Conservation (phyloP, 1,140 invertebrate species). For the Holcopasites calliopsidis region DNA sequence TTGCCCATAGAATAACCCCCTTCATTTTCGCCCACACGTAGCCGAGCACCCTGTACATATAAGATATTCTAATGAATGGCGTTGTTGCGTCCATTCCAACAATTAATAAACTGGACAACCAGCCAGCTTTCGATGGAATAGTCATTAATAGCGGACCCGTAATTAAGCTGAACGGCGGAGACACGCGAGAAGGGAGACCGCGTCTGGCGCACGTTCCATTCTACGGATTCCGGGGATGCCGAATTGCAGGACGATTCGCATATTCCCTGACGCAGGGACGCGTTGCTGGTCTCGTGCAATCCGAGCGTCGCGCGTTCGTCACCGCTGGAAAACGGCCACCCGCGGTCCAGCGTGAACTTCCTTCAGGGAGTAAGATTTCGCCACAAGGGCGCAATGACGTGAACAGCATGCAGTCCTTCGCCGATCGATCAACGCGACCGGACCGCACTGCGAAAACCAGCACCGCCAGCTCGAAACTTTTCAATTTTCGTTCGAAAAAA, state of each 20-base stretch:
- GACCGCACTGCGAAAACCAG: constrained; percentile 47
- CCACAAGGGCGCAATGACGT: constrained; percentile 51
- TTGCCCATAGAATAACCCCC: no score
- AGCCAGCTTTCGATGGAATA: background rate
- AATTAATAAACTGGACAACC: background rate
- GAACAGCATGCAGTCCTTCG: constrained; percentile 55
- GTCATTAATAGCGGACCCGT: background rate
- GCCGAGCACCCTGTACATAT: no score
- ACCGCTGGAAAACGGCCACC: no score
- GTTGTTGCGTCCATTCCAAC: background rate
- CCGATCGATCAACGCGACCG: constrained; percentile 54
- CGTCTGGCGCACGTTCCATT: constrained; percentile 33
- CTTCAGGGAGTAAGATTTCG: constrained; percentile 33
- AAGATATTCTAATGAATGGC: no score
- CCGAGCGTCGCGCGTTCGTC: background rate
- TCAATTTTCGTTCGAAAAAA: constrained; percentile 31
- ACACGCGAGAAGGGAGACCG: constrained; percentile 10
- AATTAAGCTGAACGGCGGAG: constrained; percentile 11
- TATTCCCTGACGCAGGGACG: constrained; percentile 25
- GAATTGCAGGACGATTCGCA: constrained; percentile 47
- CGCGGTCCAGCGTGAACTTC: background rate
- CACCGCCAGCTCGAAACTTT: constrained; percentile 13
- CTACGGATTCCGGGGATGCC: constrained; percentile 37
- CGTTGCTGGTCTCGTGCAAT: constrained; percentile 3
- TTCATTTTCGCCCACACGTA: no score